Evolutionary conservation across 2,888 invertebrate genomes (phyloP), one percentile per base, ranked within the genome.

Genomic region (Cryptocephalus moraei): DNA sequence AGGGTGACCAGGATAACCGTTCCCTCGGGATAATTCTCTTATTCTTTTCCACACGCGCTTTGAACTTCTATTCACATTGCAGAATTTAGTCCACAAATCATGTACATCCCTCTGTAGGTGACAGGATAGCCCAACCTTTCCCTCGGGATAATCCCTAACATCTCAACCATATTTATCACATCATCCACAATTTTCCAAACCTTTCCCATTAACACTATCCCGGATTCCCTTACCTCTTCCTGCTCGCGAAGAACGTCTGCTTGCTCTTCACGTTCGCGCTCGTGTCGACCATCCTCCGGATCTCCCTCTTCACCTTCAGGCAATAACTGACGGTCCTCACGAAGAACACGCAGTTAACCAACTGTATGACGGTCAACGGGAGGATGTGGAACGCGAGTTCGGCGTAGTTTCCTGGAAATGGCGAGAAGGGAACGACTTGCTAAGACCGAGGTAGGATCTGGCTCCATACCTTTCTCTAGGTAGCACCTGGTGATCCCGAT

Each of bases 221-320:
- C n/a, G n/a, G n/a, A 36, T 4, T 11, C 22, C 1, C 9, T 33
- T 36, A 83, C 84, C 80, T 82, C 11, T 81, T 81, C 67, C 78
- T 80, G 59, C 85, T 82, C 34, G 82, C 74, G 12, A 53, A 50
- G 45, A 59, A 59, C 45, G 47, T 55, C 32, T 48, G 46, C 33
- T 52, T 52, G 40, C 50, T 55, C 41, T 55, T 50, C 14, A 46
- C 43, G 8, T 46, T 48, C 0, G 46, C 14, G 33, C 56, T 47
- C 10, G 79, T 78, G 1, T 79, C 76, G 31, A 79, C 80, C 73
- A 85, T 77, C 22, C 79, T 76, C 52, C 78, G 77, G 55, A 88
- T 83, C 68, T 88, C 87, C 0, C 78, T 78, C 68, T 86, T 86
- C 4, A 86, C 84, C 55, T 78, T 76, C 54, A 79, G 80, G 60